These are phyloP conservation scores for Noctilio leporinus DNA, from an alignment of 2,113 vertebrate genomes.

Conservation along the genomic window DNA sequence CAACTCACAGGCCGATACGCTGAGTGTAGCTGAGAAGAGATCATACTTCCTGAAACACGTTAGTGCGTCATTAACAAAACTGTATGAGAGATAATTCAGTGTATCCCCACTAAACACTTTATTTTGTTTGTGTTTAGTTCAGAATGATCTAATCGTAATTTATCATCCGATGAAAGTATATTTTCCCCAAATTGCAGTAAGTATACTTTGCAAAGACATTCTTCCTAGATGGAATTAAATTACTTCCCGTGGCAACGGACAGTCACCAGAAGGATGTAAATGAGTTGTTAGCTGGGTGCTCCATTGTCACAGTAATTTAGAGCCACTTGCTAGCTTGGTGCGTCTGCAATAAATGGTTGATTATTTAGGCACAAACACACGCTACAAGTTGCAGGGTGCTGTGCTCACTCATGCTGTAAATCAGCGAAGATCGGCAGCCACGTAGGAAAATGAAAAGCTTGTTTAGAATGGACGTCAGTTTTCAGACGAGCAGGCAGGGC, in stretches of 20 bases:
- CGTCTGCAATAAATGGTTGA: conserved; percentile 83
- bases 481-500: conserved; percentile 81
- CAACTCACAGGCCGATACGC: neutral
- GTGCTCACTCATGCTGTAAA: conserved; percentile 84
- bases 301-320: conserved; percentile 80
- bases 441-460: conserved; percentile 86
- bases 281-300: conserved; percentile 79
- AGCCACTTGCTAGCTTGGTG: conserved; percentile 77
- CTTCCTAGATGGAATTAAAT: conserved; percentile 71
- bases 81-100: neutral
- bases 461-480: conserved; percentile 84
- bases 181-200: conserved; percentile 36
- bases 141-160: conserved; percentile 54
- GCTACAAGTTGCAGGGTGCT: conserved; percentile 78
- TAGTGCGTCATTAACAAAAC: neutral
- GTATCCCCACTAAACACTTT: neutral
- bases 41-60: neutral
- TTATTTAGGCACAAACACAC: conserved; percentile 82
- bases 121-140: conserved; percentile 54
- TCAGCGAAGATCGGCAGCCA: conserved; percentile 85
- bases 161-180: conserved; percentile 45
- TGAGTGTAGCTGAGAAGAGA: neutral
- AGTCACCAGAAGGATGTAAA: conserved; percentile 74
- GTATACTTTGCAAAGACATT: conserved; percentile 56
- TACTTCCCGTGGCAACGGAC: conserved; percentile 68